phyloP scores from a whole-genome alignment of 2,888 invertebrate species.

The Amphimallon solstitiale region DNA sequence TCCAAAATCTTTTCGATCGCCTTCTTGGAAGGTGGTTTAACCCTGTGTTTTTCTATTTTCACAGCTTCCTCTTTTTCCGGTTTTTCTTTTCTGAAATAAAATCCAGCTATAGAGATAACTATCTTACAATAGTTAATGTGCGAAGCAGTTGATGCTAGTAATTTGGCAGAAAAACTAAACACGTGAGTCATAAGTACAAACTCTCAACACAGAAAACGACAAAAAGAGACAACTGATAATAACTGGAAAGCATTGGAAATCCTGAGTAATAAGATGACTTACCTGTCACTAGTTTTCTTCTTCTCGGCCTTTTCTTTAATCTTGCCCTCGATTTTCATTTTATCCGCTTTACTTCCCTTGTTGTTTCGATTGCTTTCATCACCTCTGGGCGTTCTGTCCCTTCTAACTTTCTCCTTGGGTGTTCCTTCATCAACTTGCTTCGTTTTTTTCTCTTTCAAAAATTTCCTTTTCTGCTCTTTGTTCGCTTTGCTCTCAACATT shows the following conservation, averaged over 20 bases:
- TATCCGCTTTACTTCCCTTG: slow-evolving; percentile 11
- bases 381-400: slow-evolving; percentile 16
- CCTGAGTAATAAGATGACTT: not conserved
- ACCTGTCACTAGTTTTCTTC: slow-evolving; percentile 32
- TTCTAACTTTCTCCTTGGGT: slow-evolving; percentile 21
- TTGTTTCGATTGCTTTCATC: slow-evolving; percentile 10
- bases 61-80: not conserved
- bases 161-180: too few relatives aligned
- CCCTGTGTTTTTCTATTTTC: slow-evolving; percentile 32
- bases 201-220: too few relatives aligned
- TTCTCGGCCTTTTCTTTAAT: slow-evolving; percentile 16
- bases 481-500: slow-evolving; percentile 31
- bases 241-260: too few relatives aligned
- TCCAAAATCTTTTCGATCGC: slow-evolving; percentile 35
- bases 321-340: slow-evolving; percentile 2
- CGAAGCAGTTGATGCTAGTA: too few relatives aligned
- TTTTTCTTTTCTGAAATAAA: slow-evolving; percentile 19
- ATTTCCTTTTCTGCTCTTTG: slow-evolving; percentile 16
- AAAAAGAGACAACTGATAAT: too few relatives aligned
- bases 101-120: too few relatives aligned
- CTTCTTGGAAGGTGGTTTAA: slow-evolving; percentile 36
- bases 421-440: slow-evolving; percentile 34
- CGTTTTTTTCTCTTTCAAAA: slow-evolving; percentile 32
- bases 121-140: too few relatives aligned
- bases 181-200: too few relatives aligned